A percentile compares a stretch with the other conserved stretches of the same genome.
phyloP scores from a whole-genome alignment of 2,888 invertebrate species.

The Noctua janthe region DNA sequence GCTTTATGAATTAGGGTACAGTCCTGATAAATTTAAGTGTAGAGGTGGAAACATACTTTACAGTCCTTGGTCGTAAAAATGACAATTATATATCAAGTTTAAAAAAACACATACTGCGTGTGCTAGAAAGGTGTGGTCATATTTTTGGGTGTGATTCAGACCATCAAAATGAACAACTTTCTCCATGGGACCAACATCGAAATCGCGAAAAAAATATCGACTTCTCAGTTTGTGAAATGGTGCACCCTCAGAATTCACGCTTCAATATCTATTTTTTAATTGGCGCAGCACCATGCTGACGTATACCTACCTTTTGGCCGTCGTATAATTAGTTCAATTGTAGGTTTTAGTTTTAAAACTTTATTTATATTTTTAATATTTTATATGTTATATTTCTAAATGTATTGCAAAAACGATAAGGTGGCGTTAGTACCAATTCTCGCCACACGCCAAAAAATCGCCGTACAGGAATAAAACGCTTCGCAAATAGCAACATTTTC shows the following conservation, averaged over 20 bases:
- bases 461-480: background rate
- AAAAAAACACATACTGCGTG: background rate
- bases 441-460: background rate
- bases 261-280: too few relatives aligned
- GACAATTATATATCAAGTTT: background rate
- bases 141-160: background rate
- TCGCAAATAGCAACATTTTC: background rate
- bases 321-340: too few relatives aligned
- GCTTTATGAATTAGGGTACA: slow-evolving; percentile 57
- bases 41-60: slow-evolving; percentile 15
- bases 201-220: too few relatives aligned
- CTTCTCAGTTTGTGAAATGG: too few relatives aligned
- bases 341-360: too few relatives aligned
- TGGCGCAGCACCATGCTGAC: too few relatives aligned
- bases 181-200: too few relatives aligned
- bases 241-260: too few relatives aligned
- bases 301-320: too few relatives aligned
- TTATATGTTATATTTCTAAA: background rate
- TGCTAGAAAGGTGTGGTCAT: background rate
- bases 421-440: background rate
- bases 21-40: slow-evolving; percentile 30
- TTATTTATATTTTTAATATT: too few relatives aligned
- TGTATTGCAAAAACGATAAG: background rate
- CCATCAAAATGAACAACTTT: too few relatives aligned
- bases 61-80: background rate